Evolutionary conservation across 53 echinoderm and acorn worm species (phyloP), one percentile per base, ranked within the genome.

Genomic region (Apostichopus leukothele): DNA sequence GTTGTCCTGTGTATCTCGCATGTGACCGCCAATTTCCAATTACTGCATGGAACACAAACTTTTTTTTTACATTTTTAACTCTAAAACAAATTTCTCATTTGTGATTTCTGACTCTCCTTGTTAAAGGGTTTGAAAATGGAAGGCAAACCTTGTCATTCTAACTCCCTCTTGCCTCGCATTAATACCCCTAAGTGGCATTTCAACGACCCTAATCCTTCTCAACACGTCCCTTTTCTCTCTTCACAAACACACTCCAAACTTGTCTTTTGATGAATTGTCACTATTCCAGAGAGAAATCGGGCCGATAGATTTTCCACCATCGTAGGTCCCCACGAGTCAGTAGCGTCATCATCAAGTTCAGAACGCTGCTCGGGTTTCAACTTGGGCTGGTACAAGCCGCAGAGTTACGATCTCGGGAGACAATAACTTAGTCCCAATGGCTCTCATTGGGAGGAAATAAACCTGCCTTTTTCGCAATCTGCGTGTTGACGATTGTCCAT

Each of bases 391-490:
- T 87, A 25, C 74, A 54, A 87, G 75, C 12, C 88, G 75, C 54
- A 74, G 59, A 87, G 88, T 87, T 74, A 87, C 88, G 88, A 87
- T 87, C 88, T 87, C 75, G 74, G 75, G 88, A 87, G 74, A 87
- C 74, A 59, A 75, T 75, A 75, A 74, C 88, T 74, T 55, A 87
- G 74, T 87, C 88, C 88, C 88, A 87, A 75, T 87, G 75, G 88
- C 75, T 53, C 88, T 75, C 54, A 51, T 74, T 87, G 74, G 88
- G 88, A 75, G 88, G 88, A 87, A 87, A 87, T 87, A 87, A 87
- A 87, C 88, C 88, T 87, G 88, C 88, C 88, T 87, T 87, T 75
- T 87, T 87, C 53, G 88, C 88, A 87, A 87, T 87, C 75, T 87
- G 51, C 75, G 75, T 75, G 88, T 60, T 75, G 88, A 87, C 74